Evolutionary conservation across 2,888 invertebrate genomes (phyloP).

Genomic region (Thymelicus lineola): DNA sequence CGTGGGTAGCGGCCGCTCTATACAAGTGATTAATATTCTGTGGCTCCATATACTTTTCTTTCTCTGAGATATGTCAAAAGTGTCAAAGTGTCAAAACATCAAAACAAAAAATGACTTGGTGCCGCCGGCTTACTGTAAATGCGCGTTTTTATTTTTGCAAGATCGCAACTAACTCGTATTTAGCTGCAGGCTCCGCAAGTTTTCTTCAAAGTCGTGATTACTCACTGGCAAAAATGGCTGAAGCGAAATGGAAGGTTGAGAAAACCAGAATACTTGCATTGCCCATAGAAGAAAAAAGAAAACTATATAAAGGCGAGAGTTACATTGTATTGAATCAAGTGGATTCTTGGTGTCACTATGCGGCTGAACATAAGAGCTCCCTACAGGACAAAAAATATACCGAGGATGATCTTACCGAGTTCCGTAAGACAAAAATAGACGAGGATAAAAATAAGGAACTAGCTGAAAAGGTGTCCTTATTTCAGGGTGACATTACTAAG

Average conservation of each 20-base stretch:
- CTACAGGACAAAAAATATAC: constrained; percentile 65
- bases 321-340: constrained; percentile 75
- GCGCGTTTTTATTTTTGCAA: not conserved
- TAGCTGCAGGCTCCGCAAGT: not conserved
- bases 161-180: not conserved
- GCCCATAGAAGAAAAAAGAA: constrained; percentile 82
- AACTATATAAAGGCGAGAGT: constrained; percentile 67
- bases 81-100: not conserved
- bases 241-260: constrained; percentile 74
- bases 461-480: constrained; percentile 87
- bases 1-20: no score
- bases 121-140: constrained; percentile 3
- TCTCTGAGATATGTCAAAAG: no score
- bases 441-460: constrained; percentile 69
- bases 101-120: not conserved
- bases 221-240: constrained; percentile 68
- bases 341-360: constrained; percentile 84
- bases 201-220: constrained; percentile 35
- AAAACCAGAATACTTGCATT: constrained; percentile 82
- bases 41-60: no score
- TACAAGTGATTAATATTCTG: no score
- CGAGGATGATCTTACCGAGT: constrained; percentile 65
- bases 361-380: constrained; percentile 60
- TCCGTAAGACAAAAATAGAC: constrained; percentile 64
- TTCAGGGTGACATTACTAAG: constrained; percentile 92